phyloP scores from a whole-genome alignment of 2,113 vertebrate genomes.

The Grammatotria lemairii region DNA sequence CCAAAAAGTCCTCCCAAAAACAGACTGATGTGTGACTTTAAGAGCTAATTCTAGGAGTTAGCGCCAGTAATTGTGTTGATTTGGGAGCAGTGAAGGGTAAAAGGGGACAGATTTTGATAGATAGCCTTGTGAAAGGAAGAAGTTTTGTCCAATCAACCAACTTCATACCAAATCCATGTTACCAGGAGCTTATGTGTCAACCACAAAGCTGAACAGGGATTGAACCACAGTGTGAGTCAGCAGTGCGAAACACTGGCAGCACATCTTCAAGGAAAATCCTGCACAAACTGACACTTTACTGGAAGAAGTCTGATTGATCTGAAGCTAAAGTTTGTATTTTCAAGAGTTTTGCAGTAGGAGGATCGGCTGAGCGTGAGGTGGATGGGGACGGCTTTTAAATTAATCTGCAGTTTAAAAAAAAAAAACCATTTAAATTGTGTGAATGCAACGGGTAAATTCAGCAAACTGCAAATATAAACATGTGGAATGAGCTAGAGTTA shows the following conservation, averaged over 20 bases:
- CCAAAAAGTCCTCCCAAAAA: background rate
- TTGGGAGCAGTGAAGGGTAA: background rate
- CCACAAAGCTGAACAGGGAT: background rate
- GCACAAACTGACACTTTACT: background rate
- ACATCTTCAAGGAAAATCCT: background rate
- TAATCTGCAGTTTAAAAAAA: background rate
- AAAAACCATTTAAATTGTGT: background rate
- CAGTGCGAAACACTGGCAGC: background rate
- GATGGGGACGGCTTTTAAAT: background rate
- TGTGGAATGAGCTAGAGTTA: background rate
- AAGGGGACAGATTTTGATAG: background rate
- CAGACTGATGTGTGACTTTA: background rate
- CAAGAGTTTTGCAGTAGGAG: background rate
- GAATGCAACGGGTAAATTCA: rapidly evolving
- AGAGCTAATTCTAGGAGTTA: background rate
- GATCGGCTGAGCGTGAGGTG: background rate
- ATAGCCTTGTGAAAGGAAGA: background rate
- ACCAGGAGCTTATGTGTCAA: background rate
- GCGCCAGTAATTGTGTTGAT: background rate
- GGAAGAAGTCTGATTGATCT: background rate
- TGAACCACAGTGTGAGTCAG: background rate
- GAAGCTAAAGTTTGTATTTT: background rate
- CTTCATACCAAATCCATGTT: background rate
- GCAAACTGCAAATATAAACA: background rate
- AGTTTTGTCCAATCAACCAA: background rate